Conservation (phyloP, 2,888 invertebrate species). For the Nebria brevicollis region DNA sequence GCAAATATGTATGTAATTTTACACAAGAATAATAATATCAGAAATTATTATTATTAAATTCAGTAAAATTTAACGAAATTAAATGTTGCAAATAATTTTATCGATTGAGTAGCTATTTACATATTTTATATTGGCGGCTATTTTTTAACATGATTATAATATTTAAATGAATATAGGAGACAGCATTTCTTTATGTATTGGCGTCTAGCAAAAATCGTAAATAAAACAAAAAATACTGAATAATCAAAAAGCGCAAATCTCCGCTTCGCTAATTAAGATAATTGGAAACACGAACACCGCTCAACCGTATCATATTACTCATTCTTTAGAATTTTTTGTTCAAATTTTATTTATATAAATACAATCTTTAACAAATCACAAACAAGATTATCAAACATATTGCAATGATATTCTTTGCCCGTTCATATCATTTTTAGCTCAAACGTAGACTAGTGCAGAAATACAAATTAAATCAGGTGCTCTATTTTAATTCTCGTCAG, state of each 20-base stretch:
- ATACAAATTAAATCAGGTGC: no score
- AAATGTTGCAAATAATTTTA: no score
- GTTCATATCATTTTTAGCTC: no score
- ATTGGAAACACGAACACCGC: slow-evolving; percentile 44
- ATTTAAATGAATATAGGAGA: not conserved
- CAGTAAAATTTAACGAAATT: no score
- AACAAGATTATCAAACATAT: not conserved
- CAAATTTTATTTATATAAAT: not conserved
- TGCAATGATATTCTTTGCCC: no score
- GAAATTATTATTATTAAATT: no score
- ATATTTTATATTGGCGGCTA: not conserved
- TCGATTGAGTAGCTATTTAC: no score
- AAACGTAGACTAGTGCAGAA: no score
- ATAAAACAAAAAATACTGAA: not conserved
- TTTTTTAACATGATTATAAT: not conserved
- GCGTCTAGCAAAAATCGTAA: not conserved
- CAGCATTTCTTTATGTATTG: not conserved
- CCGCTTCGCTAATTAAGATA: slow-evolving; percentile 42
- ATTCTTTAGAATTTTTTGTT: not conserved
- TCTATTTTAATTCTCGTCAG: no score
- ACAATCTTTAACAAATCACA: not conserved
- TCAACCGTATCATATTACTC: slow-evolving; percentile 40
- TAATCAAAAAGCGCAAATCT: slow-evolving; percentile 46
- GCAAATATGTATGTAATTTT: no score
- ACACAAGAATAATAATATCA: no score